phyloP scores from a whole-genome alignment of 2,888 invertebrate genomes.

The Eledone cirrhosa region DNA sequence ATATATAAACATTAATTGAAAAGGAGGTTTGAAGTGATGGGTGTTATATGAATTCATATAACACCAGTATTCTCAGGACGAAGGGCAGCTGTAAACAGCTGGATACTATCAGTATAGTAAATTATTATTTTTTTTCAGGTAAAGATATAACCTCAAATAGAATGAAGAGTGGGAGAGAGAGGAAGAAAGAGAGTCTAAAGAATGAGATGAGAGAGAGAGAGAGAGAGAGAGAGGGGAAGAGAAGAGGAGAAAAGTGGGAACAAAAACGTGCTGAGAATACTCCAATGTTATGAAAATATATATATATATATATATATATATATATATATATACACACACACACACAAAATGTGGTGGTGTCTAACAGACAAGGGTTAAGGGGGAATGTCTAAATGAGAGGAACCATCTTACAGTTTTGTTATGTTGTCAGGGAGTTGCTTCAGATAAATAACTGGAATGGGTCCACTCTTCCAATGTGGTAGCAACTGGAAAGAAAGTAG shows the following conservation, averaged over 20 bases:
- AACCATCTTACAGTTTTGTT: too few relatives aligned
- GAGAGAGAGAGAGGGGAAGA: slow-evolving; percentile 18
- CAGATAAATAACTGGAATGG: too few relatives aligned
- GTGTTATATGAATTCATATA: not conserved
- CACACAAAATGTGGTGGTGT: not conserved
- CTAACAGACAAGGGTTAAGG: too few relatives aligned
- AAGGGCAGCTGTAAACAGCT: too few relatives aligned
- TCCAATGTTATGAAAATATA: not conserved
- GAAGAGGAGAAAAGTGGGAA: not conserved
- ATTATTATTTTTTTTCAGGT: too few relatives aligned
- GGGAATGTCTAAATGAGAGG: too few relatives aligned
- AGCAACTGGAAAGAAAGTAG: too few relatives aligned
- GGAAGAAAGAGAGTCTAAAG: slow-evolving; percentile 22
- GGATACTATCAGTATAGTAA: too few relatives aligned
- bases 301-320: not conserved
- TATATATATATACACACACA: not conserved
- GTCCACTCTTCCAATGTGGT: too few relatives aligned
- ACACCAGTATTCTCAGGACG: too few relatives aligned
- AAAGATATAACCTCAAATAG: too few relatives aligned
- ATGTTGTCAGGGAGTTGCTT: too few relatives aligned
- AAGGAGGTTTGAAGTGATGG: not conserved
- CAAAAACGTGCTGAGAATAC: not conserved
- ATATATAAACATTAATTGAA: not conserved
- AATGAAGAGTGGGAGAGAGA: slow-evolving; percentile 21
- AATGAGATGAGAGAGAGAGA: slow-evolving; percentile 29